Evolutionary conservation across 1,140 invertebrate genomes (phyloP), one percentile per base, ranked within the genome.

Genomic region (Grapholita molesta): DNA sequence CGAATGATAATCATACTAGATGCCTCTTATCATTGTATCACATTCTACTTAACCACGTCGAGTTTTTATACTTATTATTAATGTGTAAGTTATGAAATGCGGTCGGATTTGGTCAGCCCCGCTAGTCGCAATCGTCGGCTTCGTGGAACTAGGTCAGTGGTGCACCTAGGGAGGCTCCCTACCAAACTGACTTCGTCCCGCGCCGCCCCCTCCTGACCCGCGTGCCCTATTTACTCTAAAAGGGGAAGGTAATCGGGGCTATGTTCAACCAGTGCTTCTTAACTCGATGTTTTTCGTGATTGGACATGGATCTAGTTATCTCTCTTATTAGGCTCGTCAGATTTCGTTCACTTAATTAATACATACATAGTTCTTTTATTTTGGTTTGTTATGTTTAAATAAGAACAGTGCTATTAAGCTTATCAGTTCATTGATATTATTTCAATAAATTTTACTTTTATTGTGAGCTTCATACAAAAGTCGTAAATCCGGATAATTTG

Each of bases 91-190:
- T 5, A 48, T 48, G 21, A 61, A 61, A 9, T 15, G 11, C n/a
- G 7, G 25, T 12, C 28, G 4, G 18, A 33, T 12, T 38, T 35
- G 65, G 65, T 66, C 24, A 52, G n/a, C 65, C 32, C 38, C 11
- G 18, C 32, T 21, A 68, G 42, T 21, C 42, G 42, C 18, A 15
- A 6, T 48, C 42, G 2, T 48, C 18, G 42, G 7, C 38, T 48
- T 9, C 15, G 72, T 69, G 74, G 76, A 90, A 87, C 64, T 90
- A 80, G 88, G 88, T 90, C 86, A 90, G 71, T 86, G 77, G 83
- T 88, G 85, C 88, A 90, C 70, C 67, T 71, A 71, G 81, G 83
- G 81, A 77, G 75, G 69, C 73, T 74, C 72, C 70, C 78, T 76
- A 68, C 72, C 68, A 48, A 66, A 72, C 64, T 55, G 18, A 52